A percentile compares a stretch with the other conserved stretches of the same genome.
Conservation (phyloP, 2,888 invertebrate genomes). For the Trichogramma evanescens region DNA sequence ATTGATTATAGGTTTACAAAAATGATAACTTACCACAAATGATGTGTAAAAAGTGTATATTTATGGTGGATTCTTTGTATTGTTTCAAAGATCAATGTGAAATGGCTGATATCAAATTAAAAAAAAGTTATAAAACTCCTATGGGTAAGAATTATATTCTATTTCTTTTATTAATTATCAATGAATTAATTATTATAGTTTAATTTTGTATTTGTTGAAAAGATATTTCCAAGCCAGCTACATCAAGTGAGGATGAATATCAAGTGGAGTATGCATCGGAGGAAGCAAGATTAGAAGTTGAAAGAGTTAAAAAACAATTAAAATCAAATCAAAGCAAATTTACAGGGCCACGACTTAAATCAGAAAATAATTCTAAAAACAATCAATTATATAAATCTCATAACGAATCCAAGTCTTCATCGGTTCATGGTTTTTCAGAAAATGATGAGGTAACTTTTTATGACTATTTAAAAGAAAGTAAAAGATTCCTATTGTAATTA, state of each 20-base stretch:
- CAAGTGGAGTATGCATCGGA: conserved; percentile 27
- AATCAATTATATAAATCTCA: not conserved
- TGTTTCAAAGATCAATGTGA: conserved; percentile 29
- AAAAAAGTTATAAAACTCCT: not conserved
- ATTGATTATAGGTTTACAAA: conserved; percentile 20
- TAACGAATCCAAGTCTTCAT: not conserved
- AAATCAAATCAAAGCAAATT: not conserved
- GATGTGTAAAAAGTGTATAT: conserved; percentile 30
- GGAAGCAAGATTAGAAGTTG: conserved; percentile 25
- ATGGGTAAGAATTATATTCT: conserved; percentile 1
- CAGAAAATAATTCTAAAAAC: conserved; percentile 7
- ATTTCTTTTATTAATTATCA: not conserved
- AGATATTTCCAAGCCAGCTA: not conserved
- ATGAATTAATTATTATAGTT: too few relatives aligned
- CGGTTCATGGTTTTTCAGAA: not conserved
- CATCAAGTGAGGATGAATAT: conserved; percentile 24
- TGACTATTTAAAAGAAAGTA: not conserved
- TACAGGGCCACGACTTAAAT: not conserved
- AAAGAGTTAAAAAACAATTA: conserved; percentile 23
- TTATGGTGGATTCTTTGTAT: conserved; percentile 25
- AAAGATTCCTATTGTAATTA: not conserved
- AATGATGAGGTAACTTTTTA: conserved; percentile 7
- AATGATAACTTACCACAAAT: conserved; percentile 25
- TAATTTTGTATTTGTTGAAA: not conserved
- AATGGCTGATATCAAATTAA: conserved; percentile 22